A percentile compares a stretch with the other conserved stretches of the same genome.
These are phyloP conservation scores for Mandrillus leucophaeus DNA, from an alignment of 2,113 vertebrate genomes.

Conservation along the genomic window DNA sequence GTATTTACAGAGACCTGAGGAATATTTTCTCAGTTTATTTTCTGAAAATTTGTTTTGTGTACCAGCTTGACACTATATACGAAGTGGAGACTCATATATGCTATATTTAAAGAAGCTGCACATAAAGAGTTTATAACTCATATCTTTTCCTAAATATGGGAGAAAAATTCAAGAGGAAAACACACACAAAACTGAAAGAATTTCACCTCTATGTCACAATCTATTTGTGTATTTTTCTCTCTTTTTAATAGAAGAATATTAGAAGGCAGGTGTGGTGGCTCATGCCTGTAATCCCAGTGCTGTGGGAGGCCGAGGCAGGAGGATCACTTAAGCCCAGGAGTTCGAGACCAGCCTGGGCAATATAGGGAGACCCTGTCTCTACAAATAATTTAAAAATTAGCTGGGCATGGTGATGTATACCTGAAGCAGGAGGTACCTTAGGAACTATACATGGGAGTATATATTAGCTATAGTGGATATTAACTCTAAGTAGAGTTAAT, in stretches of 20 bases:
- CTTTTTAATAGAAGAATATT: background rate
- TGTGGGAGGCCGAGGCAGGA: too few relatives aligned
- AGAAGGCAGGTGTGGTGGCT: background rate
- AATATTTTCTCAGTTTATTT: background rate
- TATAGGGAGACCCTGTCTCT: too few relatives aligned
- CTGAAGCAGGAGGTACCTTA: too few relatives aligned
- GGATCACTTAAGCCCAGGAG: too few relatives aligned
- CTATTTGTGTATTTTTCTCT: background rate
- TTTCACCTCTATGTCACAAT: background rate
- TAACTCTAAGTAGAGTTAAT: background rate
- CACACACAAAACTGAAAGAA: background rate
- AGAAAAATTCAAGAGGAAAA: background rate
- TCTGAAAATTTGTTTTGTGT: slow-evolving; percentile 20
- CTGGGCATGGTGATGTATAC: too few relatives aligned
- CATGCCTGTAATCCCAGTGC: too few relatives aligned
- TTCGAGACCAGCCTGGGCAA: too few relatives aligned
- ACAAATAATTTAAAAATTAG: too few relatives aligned
- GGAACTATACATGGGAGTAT: too few relatives aligned
- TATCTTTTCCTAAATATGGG: background rate
- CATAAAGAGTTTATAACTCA: background rate
- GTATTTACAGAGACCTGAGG: background rate
- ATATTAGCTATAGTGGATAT: too few relatives aligned
- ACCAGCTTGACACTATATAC: background rate
- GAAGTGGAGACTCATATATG: background rate
- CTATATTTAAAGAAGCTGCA: background rate